Evolutionary conservation across 2,888 invertebrate genomes (phyloP).

Genomic region (Lasioglossum oenotherae): DNA sequence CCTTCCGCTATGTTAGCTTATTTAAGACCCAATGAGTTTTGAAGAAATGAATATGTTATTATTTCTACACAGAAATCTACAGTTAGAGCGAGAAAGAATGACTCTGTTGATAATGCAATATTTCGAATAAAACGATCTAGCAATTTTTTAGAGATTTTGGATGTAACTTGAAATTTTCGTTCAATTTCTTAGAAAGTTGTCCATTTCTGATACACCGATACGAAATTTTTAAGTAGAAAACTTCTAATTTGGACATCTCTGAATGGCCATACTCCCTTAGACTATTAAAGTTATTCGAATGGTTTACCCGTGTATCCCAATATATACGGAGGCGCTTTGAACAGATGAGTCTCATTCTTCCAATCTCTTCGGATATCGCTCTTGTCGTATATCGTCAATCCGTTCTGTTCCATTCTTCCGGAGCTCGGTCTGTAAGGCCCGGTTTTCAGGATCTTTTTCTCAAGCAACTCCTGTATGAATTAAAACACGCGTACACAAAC

Average conservation of each 20-base stretch:
- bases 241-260: not conserved
- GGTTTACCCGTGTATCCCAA: constrained; percentile 88
- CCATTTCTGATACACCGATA: too few species aligned
- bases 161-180: not conserved
- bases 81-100: not conserved
- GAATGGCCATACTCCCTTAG: not conserved
- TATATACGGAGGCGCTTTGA: constrained; percentile 85
- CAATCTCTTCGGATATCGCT: constrained; percentile 79
- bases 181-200: too few species aligned
- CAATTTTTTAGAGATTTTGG: not conserved
- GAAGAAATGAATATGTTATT: not conserved
- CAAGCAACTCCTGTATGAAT: constrained; percentile 83
- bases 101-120: not conserved
- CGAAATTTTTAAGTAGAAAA: not conserved
- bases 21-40: not conserved
- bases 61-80: not conserved
- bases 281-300: not conserved
- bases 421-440: constrained; percentile 86
- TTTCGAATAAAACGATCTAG: not conserved
- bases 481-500: constrained; percentile 12
- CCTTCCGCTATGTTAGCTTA: not conserved
- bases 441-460: constrained; percentile 84
- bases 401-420: constrained; percentile 77
- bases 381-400: constrained; percentile 78
- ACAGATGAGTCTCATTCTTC: constrained; percentile 76